A percentile compares a stretch with the other conserved stretches of the same genome.
These are phyloP conservation scores for Mystacides longicornis DNA, from an alignment of 2,888 invertebrate species.

Conservation along the genomic window DNA sequence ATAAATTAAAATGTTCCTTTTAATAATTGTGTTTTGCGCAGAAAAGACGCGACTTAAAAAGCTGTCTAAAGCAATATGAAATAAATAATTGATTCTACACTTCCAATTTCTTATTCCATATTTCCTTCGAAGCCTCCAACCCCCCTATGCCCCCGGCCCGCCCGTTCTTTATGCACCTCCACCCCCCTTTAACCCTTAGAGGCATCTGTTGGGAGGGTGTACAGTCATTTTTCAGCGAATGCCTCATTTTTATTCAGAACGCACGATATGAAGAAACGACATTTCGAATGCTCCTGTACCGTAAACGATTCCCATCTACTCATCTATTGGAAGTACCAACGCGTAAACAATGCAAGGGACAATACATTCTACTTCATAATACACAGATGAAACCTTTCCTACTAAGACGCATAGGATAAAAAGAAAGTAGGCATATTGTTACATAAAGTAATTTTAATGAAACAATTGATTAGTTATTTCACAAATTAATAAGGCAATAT, in stretches of 20 bases:
- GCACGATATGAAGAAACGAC: conserved; percentile 25
- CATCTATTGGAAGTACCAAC: background rate
- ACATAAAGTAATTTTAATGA: no score
- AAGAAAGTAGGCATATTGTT: no score
- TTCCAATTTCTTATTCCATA: conserved; percentile 10
- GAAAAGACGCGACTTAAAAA: background rate
- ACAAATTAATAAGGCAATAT: no score
- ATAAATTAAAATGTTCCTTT: background rate
- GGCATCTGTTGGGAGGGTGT: conserved; percentile 16
- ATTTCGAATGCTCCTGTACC: conserved; percentile 25
- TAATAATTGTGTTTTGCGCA: background rate
- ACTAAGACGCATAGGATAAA: no score
- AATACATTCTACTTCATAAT: background rate
- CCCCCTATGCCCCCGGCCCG: background rate
- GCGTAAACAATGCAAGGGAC: background rate
- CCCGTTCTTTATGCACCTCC: conserved; percentile 3
- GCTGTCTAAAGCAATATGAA: background rate
- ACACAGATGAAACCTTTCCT: no score
- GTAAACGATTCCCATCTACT: conserved; percentile 25
- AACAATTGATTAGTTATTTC: no score
- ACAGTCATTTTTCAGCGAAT: conserved; percentile 25
- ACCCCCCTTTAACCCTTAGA: background rate
- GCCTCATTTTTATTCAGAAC: conserved; percentile 27
- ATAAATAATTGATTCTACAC: conserved; percentile 1
- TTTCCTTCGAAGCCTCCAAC: background rate